A percentile compares a stretch with the other conserved stretches of the same genome.
phyloP scores from a whole-genome alignment of 2,797 vertebrate genomes.

The Hippopotamyrus pictus region DNA sequence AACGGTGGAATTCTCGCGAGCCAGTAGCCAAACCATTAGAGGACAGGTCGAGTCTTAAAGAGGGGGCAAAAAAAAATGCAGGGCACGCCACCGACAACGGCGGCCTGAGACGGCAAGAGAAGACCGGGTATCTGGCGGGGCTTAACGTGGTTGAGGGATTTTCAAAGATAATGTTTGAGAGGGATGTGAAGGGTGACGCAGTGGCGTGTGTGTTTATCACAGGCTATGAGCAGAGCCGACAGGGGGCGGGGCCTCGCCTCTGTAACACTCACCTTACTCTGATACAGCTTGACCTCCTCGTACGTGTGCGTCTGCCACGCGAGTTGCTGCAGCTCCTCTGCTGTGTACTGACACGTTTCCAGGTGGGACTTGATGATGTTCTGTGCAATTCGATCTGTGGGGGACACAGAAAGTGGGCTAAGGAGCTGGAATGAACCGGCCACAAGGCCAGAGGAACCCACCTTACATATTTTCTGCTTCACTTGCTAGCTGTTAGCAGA shows the following conservation, averaged over 20 bases:
- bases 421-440: background rate
- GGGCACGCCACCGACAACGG: background rate
- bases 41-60: background rate
- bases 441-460: background rate
- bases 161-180: background rate
- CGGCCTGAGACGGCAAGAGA: background rate
- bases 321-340: constrained; percentile 94
- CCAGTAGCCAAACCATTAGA: background rate
- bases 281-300: constrained; percentile 96
- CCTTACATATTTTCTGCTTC: background rate
- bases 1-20: background rate
- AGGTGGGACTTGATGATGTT: constrained; percentile 99
- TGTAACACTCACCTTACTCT: constrained; percentile 83
- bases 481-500: background rate
- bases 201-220: background rate
- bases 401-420: constrained; percentile 6
- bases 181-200: background rate
- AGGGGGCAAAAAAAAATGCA: background rate
- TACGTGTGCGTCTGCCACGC: constrained; percentile 98
- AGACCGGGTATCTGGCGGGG: constrained; percentile 16
- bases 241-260: background rate
- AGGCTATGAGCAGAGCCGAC: background rate
- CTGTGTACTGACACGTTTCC: constrained; percentile 98
- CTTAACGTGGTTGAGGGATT: background rate
- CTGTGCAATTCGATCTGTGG: constrained; percentile 92